These are phyloP conservation scores for Tinamus guttatus DNA, from an alignment of 2,113 vertebrate species.

Conservation along the genomic window DNA sequence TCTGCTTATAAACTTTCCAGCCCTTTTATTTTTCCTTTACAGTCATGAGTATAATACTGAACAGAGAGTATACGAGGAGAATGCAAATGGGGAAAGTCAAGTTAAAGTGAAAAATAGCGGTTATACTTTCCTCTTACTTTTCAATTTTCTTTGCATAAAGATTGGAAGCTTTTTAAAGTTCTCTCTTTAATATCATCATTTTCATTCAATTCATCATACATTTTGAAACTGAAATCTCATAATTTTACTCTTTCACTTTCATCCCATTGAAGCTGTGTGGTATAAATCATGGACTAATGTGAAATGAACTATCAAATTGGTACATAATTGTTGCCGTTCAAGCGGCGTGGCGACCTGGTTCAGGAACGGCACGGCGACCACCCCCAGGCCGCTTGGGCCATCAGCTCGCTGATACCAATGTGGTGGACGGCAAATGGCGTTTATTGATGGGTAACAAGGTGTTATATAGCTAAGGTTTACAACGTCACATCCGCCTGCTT, in stretches of 20 bases:
- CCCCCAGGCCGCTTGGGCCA: no score
- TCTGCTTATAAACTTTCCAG: background rate
- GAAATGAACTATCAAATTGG: conserved; percentile 51
- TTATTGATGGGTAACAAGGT: no score
- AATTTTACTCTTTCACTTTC: background rate
- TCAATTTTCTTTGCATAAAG: background rate
- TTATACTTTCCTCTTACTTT: background rate
- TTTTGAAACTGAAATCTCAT: background rate
- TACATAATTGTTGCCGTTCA: no score
- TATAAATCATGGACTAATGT: conserved; percentile 24
- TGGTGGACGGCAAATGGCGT: no score
- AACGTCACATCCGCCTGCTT: no score
- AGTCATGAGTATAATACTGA: background rate
- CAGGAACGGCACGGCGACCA: no score
- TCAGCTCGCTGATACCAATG: no score
- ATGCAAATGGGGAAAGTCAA: background rate
- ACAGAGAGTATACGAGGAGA: background rate
- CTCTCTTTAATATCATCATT: background rate
- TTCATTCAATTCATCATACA: no score
- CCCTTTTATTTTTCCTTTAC: background rate
- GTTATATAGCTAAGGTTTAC: no score
- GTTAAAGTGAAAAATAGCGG: background rate
- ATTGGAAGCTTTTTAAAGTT: background rate
- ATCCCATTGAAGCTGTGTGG: background rate
- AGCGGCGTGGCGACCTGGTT: no score